Evolutionary conservation across 2,797 vertebrate species (phyloP), one percentile per base, ranked within the genome.

Genomic region (Micrastur ruficollis): DNA sequence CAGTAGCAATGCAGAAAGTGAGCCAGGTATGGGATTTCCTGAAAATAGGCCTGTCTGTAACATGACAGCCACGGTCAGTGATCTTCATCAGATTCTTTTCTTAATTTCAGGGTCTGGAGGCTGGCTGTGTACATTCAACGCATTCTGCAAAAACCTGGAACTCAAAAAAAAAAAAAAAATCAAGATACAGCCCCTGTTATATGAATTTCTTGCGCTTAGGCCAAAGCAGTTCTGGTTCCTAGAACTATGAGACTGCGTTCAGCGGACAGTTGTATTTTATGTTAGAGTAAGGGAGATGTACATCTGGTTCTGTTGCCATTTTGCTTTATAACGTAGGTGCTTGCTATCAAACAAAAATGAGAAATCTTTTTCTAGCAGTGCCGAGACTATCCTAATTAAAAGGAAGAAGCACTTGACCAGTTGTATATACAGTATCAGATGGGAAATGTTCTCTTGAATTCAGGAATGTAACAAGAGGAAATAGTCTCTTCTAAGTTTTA

Each of bases 211-310:
- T 63, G 19, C 78, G 21, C 34, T 72, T 71, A 29, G 20, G 4
- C 75, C 81, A 68, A 38, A 89, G 12, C 8, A 70, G 4, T 50
- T 91, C 29, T 70, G 76, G 12, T 62, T 82, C 26, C 32, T 62
- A 14, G 26, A 19, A 19, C 53, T 72, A 12, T n/a, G 46, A 82
- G 29, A 31, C 1, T 1, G 22, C 56, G 21, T 66, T 91, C 34
- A 44, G 63, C 50, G 73, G 49, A 6, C 5, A 3, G 18, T 52
- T 1, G 0, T 31, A 5, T 32, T 5, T 62, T 50, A 2, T 21
- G 31, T 32, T 86, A 26, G 25, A 29, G n/a, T 34, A 27, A 42
- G 58, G 36, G 50, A 53, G 29, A 53, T 23, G 10, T 36, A 17
- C n/a, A 2, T 32, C 49, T 86, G n/a, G 2, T 78, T 92, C 86